Percentiles rank a stretch among this genome's conserved stretches.
phyloP scores from a whole-genome alignment of 2,888 invertebrate species.

The Drosophila robusta region DNA sequence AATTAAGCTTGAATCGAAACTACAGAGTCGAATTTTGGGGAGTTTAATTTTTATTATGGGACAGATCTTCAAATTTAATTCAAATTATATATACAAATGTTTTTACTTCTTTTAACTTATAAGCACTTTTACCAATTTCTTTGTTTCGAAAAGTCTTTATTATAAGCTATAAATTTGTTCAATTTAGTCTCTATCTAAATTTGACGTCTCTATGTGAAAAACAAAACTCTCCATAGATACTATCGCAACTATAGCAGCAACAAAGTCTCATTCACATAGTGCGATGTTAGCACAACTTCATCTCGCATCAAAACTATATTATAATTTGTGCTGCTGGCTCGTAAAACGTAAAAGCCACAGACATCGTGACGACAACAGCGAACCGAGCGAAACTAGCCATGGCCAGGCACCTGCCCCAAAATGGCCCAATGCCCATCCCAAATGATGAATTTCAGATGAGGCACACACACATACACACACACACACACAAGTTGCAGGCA shows the following conservation, averaged over 20 bases:
- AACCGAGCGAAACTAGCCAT: conserved; percentile 17
- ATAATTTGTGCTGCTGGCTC: conserved; percentile 47
- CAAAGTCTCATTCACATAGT: conserved; percentile 15
- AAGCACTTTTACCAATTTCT: no score
- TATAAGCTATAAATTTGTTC: no score
- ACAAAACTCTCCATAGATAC: conserved; percentile 9
- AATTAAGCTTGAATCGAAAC: no score
- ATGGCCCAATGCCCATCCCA: conserved; percentile 7
- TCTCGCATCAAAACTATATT: conserved; percentile 37
- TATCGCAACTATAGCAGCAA: neutral
- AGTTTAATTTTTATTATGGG: no score
- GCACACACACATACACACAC: conserved; percentile 7
- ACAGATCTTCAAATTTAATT: no score
- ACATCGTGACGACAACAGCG: conserved; percentile 73
- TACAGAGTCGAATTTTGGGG: no score
- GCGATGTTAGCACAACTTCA: conserved; percentile 34
- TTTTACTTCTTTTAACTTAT: no score
- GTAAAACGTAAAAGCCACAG: conserved; percentile 72
- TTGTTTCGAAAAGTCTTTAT: no score
- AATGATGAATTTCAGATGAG: conserved; percentile 34
- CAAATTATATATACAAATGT: no score
- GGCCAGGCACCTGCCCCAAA: conserved; percentile 24
- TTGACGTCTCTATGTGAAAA: neutral
- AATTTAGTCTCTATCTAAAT: no score
- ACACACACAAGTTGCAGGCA: neutral